Conservation (phyloP, 1,140 invertebrate genomes). For the Pectinophora gossypiella region DNA sequence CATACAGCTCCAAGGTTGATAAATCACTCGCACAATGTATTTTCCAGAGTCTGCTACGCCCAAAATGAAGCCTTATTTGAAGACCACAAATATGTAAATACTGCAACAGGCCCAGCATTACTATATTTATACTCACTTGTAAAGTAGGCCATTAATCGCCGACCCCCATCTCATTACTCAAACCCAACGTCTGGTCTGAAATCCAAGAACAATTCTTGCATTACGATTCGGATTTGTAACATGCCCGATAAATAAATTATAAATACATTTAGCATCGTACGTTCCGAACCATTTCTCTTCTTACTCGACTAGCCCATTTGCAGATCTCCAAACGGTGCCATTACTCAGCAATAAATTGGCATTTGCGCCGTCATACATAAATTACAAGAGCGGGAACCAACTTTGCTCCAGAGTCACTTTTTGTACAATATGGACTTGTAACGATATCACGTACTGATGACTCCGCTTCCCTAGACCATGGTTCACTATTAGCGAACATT, state of each 20-base stretch:
- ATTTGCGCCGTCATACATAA: constrained; percentile 74
- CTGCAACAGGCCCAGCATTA: no score
- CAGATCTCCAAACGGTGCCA: constrained; percentile 71
- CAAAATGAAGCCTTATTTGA: no score
- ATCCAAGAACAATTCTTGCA: constrained; percentile 36
- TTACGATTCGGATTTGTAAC: constrained; percentile 62
- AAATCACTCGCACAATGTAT: no score
- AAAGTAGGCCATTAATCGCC: constrained; percentile 15
- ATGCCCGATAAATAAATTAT: constrained; percentile 66
- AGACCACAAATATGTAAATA: no score
- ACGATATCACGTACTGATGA: constrained; percentile 3
- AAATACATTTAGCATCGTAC: constrained; percentile 66
- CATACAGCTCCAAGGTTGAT: no score
- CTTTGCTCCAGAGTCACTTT: constrained; percentile 64
- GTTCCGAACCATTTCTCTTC: constrained; percentile 67
- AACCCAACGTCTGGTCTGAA: constrained; percentile 12
- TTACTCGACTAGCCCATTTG: constrained; percentile 69
- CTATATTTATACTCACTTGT: no score
- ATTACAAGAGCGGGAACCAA: constrained; percentile 68
- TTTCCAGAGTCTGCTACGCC: no score
- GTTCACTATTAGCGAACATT: background rate
- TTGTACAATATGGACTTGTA: constrained; percentile 18
- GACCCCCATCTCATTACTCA: constrained; percentile 22
- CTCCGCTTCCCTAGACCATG: constrained; percentile 5
- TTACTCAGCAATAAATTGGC: constrained; percentile 75